A percentile compares a stretch with the other conserved stretches of the same genome.
These are phyloP conservation scores for Drosophila histrio DNA, from an alignment of 2,888 invertebrate species.

Conservation along the genomic window DNA sequence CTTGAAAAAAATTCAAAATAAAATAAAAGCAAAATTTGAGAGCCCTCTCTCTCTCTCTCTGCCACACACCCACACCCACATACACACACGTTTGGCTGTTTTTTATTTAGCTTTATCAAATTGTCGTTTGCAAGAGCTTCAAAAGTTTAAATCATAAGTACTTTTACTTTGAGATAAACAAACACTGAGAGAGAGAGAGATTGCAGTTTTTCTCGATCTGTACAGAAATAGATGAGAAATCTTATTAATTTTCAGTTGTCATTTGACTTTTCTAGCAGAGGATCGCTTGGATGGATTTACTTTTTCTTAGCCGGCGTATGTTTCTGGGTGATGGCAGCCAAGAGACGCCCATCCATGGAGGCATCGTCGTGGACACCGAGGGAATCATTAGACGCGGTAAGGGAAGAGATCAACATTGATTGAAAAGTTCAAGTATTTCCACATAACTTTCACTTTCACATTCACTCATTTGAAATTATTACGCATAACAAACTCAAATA, in stretches of 20 bases:
- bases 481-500: neutral
- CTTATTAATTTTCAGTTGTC: conserved; percentile 25
- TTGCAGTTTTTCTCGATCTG: conserved; percentile 8
- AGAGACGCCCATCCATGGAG: conserved; percentile 85
- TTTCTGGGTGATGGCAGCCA: conserved; percentile 85
- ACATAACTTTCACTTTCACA: neutral
- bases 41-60: too few relatives aligned
- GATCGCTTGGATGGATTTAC: conserved; percentile 79
- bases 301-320: conserved; percentile 84
- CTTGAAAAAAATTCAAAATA: neutral
- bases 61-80: neutral
- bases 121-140: conserved; percentile 10
- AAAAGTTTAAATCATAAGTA: conserved; percentile 1
- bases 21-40: neutral
- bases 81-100: neutral
- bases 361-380: conserved; percentile 86
- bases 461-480: neutral
- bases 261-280: neutral
- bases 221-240: conserved; percentile 31
- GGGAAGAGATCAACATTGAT: neutral
- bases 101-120: neutral
- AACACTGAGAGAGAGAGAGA: neutral
- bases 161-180: neutral
- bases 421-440: neutral
- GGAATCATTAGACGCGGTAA: conserved; percentile 85